These are phyloP conservation scores for Drosophila sp. DNA, from an alignment of 1,140 invertebrate species.

Conservation along the genomic window DNA sequence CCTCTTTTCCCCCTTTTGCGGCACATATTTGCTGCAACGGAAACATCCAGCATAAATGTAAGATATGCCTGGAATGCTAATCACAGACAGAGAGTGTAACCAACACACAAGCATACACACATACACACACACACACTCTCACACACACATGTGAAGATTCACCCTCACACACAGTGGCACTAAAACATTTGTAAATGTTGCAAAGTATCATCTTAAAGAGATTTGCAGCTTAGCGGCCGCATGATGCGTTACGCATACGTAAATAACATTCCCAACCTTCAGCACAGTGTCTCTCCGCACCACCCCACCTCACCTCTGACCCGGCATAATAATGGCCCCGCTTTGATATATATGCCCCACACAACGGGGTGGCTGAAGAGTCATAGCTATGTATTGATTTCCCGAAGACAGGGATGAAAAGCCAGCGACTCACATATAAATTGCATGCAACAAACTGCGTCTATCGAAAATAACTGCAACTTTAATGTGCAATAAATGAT, in stretches of 20 bases:
- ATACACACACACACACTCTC: constrained; percentile 16
- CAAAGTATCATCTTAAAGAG: constrained; percentile 82
- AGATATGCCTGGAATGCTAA: constrained; percentile 79
- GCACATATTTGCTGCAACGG: constrained; percentile 71
- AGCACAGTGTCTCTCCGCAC: not conserved
- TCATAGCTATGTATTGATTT: constrained; percentile 51
- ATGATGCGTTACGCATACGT: constrained; percentile 77
- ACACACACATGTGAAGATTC: constrained; percentile 10
- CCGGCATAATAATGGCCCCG: constrained; percentile 8
- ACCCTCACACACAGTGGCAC: constrained; percentile 44
- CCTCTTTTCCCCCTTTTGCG: constrained; percentile 6
- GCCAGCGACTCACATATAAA: constrained; percentile 31
- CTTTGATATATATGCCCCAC: constrained; percentile 55
- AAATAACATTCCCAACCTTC: constrained; percentile 53
- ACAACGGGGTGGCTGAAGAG: constrained; percentile 47
- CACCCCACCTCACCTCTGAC: too few relatives aligned
- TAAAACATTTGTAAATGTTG: constrained; percentile 82
- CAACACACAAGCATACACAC: constrained; percentile 13
- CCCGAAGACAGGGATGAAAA: constrained; percentile 12
- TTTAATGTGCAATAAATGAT: constrained; percentile 66
- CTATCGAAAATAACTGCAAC: constrained; percentile 21
- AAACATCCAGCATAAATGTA: constrained; percentile 80
- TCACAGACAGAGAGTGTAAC: constrained; percentile 59
- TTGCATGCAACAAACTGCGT: constrained; percentile 45
- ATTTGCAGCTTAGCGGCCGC: constrained; percentile 80